Evolutionary conservation across 2,797 vertebrate genomes (phyloP).

Genomic region (Varecia variegata): DNA sequence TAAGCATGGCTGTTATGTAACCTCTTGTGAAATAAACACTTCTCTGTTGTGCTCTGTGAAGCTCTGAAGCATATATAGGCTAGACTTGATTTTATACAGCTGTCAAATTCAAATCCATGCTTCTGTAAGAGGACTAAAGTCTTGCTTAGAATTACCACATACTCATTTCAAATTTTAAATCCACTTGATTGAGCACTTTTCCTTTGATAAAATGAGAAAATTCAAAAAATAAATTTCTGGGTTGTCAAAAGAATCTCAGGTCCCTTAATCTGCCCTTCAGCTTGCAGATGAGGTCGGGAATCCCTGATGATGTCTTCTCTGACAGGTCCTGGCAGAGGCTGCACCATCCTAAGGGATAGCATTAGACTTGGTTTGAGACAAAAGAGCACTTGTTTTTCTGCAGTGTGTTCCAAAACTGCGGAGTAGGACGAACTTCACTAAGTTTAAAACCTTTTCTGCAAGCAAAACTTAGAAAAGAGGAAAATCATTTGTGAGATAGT

Average conservation of each 20-base stretch:
- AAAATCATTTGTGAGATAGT: not conserved
- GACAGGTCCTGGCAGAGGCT: not conserved
- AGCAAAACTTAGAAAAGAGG: not conserved
- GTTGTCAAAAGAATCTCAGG: not conserved
- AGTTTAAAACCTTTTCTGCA: not conserved
- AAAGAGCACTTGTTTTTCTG: not conserved
- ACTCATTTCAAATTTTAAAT: constrained; percentile 35
- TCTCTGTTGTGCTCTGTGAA: not conserved
- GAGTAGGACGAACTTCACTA: not conserved
- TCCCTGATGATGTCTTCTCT: not conserved
- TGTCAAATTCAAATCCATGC: not conserved
- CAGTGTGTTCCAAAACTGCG: not conserved
- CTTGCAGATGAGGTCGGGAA: not conserved
- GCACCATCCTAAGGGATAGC: not conserved
- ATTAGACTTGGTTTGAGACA: not conserved
- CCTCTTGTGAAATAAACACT: not conserved
- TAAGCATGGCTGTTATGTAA: not conserved
- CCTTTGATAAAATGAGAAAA: not conserved
- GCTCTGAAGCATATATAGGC: not conserved
- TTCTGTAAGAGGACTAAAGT: not conserved
- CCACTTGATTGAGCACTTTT: not conserved
- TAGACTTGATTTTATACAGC: not conserved
- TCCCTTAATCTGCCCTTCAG: not conserved
- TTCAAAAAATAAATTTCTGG: not conserved
- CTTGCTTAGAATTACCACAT: not conserved